Base-by-base conservation (phyloP, 2,113 vertebrate species). In the Thymallus thymallus region DNA sequence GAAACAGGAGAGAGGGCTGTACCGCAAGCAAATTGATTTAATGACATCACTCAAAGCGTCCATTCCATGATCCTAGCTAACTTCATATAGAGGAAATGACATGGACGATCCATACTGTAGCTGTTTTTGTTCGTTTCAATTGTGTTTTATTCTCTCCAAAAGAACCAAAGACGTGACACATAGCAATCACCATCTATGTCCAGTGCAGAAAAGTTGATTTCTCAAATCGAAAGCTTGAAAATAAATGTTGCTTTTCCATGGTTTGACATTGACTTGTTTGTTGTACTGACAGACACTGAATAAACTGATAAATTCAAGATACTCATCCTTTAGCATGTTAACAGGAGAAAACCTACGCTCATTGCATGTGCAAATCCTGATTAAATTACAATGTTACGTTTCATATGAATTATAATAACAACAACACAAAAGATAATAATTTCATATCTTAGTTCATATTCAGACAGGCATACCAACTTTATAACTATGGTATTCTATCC, bases 21-120 rank as follows among this genome's bases (percentile, higher is more conserved):
- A 66, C 51, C 61, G 51, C 51, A 71, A 79, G 66, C 35, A 51
- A 79, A 79, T 72, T 75, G 46, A 75, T 75, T 70, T 67, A 20
- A 75, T 75, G 68, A 75, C 63, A 75, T 55, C 41, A 62, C 51
- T 51, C 35, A 46, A 68, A 68, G 62, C 61, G 68, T 18, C 24
- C 3, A 41, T 72, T 69, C 29, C 55, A 13, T 66, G 76, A 74
- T 60, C 72, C 65, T 10, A 56, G 48, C 63, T 56, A 60, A 65
- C 61, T 48, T 66, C 55, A 51, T 23, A 45, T 58, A 66, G 56
- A 71, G 35, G 32, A 61, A 62, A n/a, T 35, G 23, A 12, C 22
- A 30, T 22, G 55, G 72, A 45, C 10, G 13, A 72, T 72, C 71
- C 22, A 66, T 66, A 66, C 3, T 12, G 12, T 29, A 9, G 63